These are phyloP conservation scores for Chrysopilus asiliformis DNA, from an alignment of 2,888 invertebrate species.

Conservation along the genomic window DNA sequence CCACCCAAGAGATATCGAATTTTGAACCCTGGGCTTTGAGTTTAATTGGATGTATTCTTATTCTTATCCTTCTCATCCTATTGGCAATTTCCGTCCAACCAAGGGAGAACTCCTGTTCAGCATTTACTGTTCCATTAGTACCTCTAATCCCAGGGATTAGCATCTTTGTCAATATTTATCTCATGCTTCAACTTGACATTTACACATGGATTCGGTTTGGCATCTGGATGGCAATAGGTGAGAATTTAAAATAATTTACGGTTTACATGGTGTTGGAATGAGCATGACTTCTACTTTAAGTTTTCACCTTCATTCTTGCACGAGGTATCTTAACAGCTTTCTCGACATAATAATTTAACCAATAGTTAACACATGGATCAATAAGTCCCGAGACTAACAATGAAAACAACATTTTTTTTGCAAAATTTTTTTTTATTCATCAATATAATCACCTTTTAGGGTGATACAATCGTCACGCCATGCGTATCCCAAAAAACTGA, in stretches of 20 bases:
- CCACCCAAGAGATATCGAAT: conserved; percentile 20
- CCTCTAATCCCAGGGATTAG: conserved; percentile 71
- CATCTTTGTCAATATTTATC: conserved; percentile 68
- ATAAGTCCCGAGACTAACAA: too few species aligned
- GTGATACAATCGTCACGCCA: too few species aligned
- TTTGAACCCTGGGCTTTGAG: conserved; percentile 25
- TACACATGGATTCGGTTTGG: conserved; percentile 74
- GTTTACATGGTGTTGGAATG: too few species aligned
- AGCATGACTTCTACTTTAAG: too few species aligned
- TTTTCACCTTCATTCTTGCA: too few species aligned
- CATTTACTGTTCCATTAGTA: conserved; percentile 63
- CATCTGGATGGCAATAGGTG: conserved; percentile 72
- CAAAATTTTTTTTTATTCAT: too few species aligned
- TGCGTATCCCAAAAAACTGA: too few species aligned
- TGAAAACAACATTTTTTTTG: too few species aligned
- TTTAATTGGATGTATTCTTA: conserved; percentile 19
- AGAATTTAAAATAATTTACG: conserved; percentile 21
- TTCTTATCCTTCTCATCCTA: conserved; percentile 20
- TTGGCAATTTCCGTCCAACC: conserved; percentile 30
- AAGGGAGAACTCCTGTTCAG: conserved; percentile 21
- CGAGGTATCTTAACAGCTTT: background rate
- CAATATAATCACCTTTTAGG: too few species aligned
- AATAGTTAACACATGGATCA: too few species aligned
- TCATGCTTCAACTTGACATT: conserved; percentile 66
- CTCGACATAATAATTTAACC: too few species aligned